Evolutionary conservation across 2,113 vertebrate species (phyloP).

Genomic region (Crotalus tigris): DNA sequence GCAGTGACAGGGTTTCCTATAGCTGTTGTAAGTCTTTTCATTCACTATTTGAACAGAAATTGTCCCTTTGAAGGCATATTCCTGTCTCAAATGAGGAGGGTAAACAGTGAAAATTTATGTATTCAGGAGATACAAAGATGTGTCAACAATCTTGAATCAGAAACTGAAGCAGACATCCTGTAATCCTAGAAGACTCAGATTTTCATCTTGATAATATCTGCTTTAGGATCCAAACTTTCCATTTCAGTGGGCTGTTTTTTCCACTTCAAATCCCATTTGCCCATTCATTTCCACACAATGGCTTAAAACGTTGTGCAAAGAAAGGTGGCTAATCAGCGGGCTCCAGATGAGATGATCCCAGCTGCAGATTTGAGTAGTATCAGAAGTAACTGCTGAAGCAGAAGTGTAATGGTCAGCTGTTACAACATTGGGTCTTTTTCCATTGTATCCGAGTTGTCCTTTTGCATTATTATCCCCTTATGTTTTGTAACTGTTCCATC

Average conservation of each 20-base stretch:
- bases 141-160: constrained; percentile 13
- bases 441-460: neutral
- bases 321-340: constrained; percentile 18
- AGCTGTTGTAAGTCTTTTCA: neutral
- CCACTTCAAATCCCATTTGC: neutral
- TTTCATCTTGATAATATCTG: constrained; percentile 34
- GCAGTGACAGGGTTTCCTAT: no score
- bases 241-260: constrained; percentile 6
- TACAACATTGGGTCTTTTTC: neutral
- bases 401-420: neutral
- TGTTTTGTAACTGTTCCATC: neutral
- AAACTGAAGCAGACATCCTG: constrained; percentile 12
- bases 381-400: neutral
- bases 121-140: neutral
- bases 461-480: constrained; percentile 15
- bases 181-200: constrained; percentile 2
- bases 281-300: constrained; percentile 5
- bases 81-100: neutral
- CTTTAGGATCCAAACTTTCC: neutral
- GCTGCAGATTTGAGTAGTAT: neutral
- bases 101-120: neutral
- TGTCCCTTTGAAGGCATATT: neutral
- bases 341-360: neutral
- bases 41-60: neutral
- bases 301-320: constrained; percentile 23